phyloP scores from a whole-genome alignment of 2,888 invertebrate genomes.

The Stomorhina lunata region DNA sequence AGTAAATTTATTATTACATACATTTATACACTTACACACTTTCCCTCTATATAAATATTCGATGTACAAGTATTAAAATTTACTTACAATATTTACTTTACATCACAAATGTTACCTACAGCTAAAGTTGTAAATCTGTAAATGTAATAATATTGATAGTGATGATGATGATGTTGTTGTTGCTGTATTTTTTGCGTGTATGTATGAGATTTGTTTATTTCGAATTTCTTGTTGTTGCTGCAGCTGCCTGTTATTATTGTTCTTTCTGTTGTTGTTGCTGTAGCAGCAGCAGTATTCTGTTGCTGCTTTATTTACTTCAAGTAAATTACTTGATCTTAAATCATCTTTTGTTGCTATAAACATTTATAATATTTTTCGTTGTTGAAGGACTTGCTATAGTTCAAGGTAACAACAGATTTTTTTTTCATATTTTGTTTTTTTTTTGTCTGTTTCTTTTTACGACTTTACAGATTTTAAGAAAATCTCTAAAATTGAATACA shows the following conservation, averaged over 20 bases:
- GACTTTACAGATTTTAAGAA: background rate
- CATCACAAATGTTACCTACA: background rate
- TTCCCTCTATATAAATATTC: too few species aligned
- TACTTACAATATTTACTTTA: conserved; percentile 30
- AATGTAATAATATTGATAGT: background rate
- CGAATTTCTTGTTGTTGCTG: background rate
- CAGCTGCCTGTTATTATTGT: too few species aligned
- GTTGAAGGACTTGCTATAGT: conserved; percentile 53
- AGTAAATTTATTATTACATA: conserved; percentile 18
- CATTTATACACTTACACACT: background rate
- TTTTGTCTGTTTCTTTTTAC: conserved; percentile 32
- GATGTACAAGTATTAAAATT: background rate
- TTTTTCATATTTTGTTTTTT: conserved; percentile 14
- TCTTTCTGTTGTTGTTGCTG: too few species aligned
- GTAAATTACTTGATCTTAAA: conserved; percentile 56
- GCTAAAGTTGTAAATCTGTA: background rate
- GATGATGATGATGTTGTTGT: conserved; percentile 18
- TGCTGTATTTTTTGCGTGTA: conserved; percentile 5
- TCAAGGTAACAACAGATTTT: conserved; percentile 45
- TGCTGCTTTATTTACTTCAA: conserved; percentile 36
- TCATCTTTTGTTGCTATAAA: conserved; percentile 46
- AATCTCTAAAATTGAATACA: too few species aligned
- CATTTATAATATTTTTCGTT: conserved; percentile 25
- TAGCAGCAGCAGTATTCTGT: too few species aligned
- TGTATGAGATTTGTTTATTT: conserved; percentile 20